phyloP scores from a whole-genome alignment of 2,113 vertebrate genomes.

The Lophius piscatorius region DNA sequence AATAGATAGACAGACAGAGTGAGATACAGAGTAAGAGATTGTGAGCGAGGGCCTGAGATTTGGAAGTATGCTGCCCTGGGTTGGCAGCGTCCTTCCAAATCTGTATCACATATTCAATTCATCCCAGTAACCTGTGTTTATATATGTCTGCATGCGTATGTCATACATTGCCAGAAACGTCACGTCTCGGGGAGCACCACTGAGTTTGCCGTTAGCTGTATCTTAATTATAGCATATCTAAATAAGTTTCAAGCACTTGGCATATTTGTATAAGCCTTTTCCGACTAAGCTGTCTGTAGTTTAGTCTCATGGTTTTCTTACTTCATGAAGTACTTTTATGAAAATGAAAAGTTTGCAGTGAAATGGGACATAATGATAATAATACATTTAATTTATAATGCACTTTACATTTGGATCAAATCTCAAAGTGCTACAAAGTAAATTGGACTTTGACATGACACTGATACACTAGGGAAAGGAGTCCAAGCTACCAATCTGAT shows the following conservation, averaged over 20 bases:
- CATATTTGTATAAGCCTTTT: constrained; percentile 64
- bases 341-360: constrained; percentile 44
- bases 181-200: constrained; percentile 36
- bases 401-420: too few relatives aligned
- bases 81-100: constrained; percentile 59
- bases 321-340: constrained; percentile 43
- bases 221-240: constrained; percentile 65
- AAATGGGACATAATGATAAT: too few relatives aligned
- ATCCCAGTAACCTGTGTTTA: not conserved
- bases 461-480: too few relatives aligned
- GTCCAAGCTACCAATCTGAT: too few relatives aligned
- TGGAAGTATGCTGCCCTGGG: constrained; percentile 55
- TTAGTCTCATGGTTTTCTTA: constrained; percentile 43
- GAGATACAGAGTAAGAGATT: constrained; percentile 27
- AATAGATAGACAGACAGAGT: constrained; percentile 62
- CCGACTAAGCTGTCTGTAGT: constrained; percentile 52
- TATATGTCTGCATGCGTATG: not conserved
- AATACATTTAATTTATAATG: too few relatives aligned
- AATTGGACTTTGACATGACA: too few relatives aligned
- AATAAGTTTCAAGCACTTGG: constrained; percentile 61
- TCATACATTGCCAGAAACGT: constrained; percentile 36
- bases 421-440: too few relatives aligned
- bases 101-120: constrained; percentile 57
- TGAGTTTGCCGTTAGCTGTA: constrained; percentile 47
- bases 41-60: too few relatives aligned